Evolutionary conservation across 2,888 invertebrate species (phyloP).

Genomic region (Ferdinandea cuprea): DNA sequence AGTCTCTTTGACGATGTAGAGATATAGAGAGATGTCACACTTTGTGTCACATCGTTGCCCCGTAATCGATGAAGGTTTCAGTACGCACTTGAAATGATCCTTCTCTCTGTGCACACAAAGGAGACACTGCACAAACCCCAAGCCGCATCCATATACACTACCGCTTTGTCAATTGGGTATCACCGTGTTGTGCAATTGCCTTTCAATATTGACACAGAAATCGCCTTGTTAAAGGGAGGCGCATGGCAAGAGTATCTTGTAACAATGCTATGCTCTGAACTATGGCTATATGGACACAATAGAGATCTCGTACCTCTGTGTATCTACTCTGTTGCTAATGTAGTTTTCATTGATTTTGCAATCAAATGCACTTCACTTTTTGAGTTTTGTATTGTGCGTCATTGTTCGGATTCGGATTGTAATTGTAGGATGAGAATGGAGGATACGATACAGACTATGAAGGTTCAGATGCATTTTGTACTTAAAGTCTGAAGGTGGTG

Average conservation of each 20-base stretch:
- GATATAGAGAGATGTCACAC: slow-evolving; percentile 29
- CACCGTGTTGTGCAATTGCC: slow-evolving; percentile 37
- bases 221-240: background rate
- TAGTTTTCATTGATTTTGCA: slow-evolving; percentile 50
- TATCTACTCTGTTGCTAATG: slow-evolving; percentile 17
- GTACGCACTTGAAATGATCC: slow-evolving; percentile 39
- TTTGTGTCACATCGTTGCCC: slow-evolving; percentile 39
- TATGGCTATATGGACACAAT: slow-evolving; percentile 8
- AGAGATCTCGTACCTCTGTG: background rate
- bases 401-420: background rate
- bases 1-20: background rate
- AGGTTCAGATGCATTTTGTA: background rate
- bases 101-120: slow-evolving; percentile 1
- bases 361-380: background rate
- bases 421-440: background rate
- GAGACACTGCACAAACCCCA: background rate
- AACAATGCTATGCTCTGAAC: background rate
- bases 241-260: background rate
- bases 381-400: background rate
- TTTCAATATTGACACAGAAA: slow-evolving; percentile 44
- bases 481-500: background rate
- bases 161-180: slow-evolving; percentile 52
- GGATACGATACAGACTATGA: no score
- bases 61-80: slow-evolving; percentile 41
- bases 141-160: background rate